A percentile compares a stretch with the other conserved stretches of the same genome.
Conservation (phyloP, 2,888 invertebrate genomes). For the Rhagonycha lutea region DNA sequence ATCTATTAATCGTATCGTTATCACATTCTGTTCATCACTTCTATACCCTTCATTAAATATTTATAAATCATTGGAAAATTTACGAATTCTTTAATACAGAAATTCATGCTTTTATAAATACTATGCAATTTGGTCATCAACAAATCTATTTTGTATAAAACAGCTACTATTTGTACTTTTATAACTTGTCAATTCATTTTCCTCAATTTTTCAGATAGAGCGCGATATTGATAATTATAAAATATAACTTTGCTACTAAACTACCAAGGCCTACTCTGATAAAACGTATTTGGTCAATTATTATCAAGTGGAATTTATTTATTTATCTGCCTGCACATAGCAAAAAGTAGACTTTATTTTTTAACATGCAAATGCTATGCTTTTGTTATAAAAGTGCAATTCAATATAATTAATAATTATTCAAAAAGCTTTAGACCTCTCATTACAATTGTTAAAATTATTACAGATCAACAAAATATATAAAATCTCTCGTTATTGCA, state of each 20-base stretch:
- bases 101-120: not conserved
- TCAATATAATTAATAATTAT: not conserved
- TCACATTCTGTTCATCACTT: constrained; percentile 51
- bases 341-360: not conserved
- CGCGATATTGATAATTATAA: constrained; percentile 34
- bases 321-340: not conserved
- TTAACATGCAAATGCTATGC: not conserved
- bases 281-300: constrained; percentile 4
- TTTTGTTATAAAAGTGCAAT: not conserved
- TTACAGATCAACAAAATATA: constrained; percentile 27
- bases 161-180: constrained; percentile 22
- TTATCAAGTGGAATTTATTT: not conserved
- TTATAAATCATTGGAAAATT: constrained; percentile 32
- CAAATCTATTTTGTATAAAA: constrained; percentile 14
- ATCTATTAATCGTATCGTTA: constrained; percentile 41
- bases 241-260: constrained; percentile 39
- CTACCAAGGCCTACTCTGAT: constrained; percentile 49
- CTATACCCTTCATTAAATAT: constrained; percentile 28
- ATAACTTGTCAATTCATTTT: constrained; percentile 28
- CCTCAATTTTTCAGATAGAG: constrained; percentile 40
- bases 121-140: constrained; percentile 23
- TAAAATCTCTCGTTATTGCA: constrained; percentile 28
- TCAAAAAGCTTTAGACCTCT: constrained; percentile 13
- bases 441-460: constrained; percentile 23
- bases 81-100: constrained; percentile 12